Evolutionary conservation across 1,140 invertebrate genomes (phyloP).

Genomic region (Cydia splendana): DNA sequence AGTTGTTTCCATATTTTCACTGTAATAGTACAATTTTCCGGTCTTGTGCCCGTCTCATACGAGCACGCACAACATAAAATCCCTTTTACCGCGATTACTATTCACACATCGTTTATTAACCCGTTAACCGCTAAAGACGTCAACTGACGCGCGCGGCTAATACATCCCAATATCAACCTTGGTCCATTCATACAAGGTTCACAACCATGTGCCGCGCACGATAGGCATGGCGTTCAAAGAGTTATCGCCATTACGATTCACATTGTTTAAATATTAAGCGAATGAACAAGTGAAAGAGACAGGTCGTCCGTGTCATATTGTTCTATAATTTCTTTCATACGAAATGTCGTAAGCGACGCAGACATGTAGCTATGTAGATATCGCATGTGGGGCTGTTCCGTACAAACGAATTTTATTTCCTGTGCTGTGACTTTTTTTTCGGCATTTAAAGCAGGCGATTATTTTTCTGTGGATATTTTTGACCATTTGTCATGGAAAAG

Average conservation of each 20-base stretch:
- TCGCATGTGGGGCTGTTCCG: too few species aligned
- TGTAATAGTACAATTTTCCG: not conserved
- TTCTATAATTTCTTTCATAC: not conserved
- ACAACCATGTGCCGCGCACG: too few species aligned
- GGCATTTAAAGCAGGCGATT: too few species aligned
- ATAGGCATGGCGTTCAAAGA: too few species aligned
- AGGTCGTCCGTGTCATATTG: conserved; percentile 15
- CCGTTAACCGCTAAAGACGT: too few species aligned
- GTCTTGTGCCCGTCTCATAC: not conserved
- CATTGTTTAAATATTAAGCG: conserved; percentile 7
- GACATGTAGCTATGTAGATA: not conserved
- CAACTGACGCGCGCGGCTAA: too few species aligned
- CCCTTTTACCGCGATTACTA: not conserved
- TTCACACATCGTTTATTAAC: not conserved
- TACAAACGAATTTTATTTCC: too few species aligned
- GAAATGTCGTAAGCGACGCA: conserved; percentile 6
- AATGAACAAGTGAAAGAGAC: not conserved
- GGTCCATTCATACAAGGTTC: too few species aligned
- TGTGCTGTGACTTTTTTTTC: too few species aligned
- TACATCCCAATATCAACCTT: too few species aligned
- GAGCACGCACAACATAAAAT: not conserved
- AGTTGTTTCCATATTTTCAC: not conserved
- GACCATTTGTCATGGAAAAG: too few species aligned
- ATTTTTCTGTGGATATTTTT: too few species aligned
- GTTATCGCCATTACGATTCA: not conserved